phyloP scores from a whole-genome alignment of 2,797 vertebrate genomes.

The Orestias chungarensis region DNA sequence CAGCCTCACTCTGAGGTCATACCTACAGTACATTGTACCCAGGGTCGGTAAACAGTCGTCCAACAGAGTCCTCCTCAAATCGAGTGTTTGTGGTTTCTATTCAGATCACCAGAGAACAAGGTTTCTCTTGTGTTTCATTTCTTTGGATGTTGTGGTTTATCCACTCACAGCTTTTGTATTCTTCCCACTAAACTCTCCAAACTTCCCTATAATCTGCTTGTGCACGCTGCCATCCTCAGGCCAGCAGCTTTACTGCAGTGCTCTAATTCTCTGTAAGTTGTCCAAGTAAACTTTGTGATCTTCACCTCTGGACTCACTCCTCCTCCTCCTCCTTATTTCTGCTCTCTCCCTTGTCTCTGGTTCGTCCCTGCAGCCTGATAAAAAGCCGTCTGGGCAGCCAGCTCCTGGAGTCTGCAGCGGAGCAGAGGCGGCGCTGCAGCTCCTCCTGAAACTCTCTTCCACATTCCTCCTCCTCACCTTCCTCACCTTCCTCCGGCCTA shows the following conservation, averaged over 20 bases:
- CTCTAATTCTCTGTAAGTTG: not conserved
- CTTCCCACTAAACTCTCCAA: no score
- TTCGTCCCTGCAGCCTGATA: conserved; percentile 92
- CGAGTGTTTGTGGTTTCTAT: not conserved
- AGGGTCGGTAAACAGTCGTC: not conserved
- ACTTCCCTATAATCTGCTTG: conserved; percentile 32
- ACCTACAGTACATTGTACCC: no score
- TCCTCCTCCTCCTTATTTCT: conserved; percentile 60
- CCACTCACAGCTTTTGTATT: conserved; percentile 8
- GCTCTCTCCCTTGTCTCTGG: conserved; percentile 79
- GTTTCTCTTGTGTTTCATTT: not conserved
- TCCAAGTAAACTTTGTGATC: not conserved
- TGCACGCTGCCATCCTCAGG: conserved; percentile 67
- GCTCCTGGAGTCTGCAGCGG: conserved; percentile 84
- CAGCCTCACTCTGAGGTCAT: conserved; percentile 57
- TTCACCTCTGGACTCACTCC: conserved; percentile 3
- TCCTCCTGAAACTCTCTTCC: conserved; percentile 87
- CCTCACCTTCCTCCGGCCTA: conserved; percentile 34
- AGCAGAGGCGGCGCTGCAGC: conserved; percentile 88
- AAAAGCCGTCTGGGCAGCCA: conserved; percentile 91
- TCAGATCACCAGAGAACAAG: not conserved
- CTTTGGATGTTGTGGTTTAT: not conserved
- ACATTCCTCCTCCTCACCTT: conserved; percentile 76
- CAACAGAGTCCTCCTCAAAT: not conserved
- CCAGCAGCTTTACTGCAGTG: conserved; percentile 16